A percentile compares a stretch with the other conserved stretches of the same genome.
These are phyloP conservation scores for Hirudinaria manillensis DNA, from an alignment of 2,888 invertebrate genomes.

Conservation along the genomic window DNA sequence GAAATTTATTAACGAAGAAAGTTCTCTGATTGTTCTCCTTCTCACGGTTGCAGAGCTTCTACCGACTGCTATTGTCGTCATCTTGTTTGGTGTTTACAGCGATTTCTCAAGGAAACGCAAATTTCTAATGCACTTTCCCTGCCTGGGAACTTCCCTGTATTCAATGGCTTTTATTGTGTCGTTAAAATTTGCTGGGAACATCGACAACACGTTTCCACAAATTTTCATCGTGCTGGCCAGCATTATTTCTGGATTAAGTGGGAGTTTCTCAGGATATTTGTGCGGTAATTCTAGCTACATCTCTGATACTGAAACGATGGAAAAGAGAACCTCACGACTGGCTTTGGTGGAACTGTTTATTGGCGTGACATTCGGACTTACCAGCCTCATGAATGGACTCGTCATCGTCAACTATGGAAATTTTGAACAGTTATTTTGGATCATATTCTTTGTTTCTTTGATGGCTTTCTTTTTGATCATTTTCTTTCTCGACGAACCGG, in stretches of 20 bases:
- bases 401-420: slow-evolving; percentile 34
- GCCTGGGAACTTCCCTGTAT: slow-evolving; percentile 48
- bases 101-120: slow-evolving; percentile 49
- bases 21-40: slow-evolving; percentile 40
- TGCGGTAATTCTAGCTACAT: slow-evolving; percentile 42
- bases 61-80: slow-evolving; percentile 45
- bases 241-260: slow-evolving; percentile 38
- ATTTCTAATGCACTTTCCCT: slow-evolving; percentile 51
- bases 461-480: slow-evolving; percentile 47
- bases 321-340: slow-evolving; percentile 39
- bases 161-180: slow-evolving; percentile 43
- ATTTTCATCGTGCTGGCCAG: slow-evolving; percentile 37
- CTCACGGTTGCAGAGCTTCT: slow-evolving; percentile 51
- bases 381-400: slow-evolving; percentile 38
- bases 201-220: slow-evolving; percentile 37
- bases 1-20: slow-evolving; percentile 39
- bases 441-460: slow-evolving; percentile 46
- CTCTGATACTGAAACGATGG: slow-evolving; percentile 40
- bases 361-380: slow-evolving; percentile 40
- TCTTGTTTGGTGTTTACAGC: slow-evolving; percentile 51
- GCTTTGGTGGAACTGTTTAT: slow-evolving; percentile 41
- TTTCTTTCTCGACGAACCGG: slow-evolving; percentile 44
- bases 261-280: slow-evolving; percentile 40
- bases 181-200: slow-evolving; percentile 35
- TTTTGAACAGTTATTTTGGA: slow-evolving; percentile 50